These are phyloP conservation scores for Drosophila putrida DNA, from an alignment of 2,888 invertebrate genomes.

Conservation along the genomic window DNA sequence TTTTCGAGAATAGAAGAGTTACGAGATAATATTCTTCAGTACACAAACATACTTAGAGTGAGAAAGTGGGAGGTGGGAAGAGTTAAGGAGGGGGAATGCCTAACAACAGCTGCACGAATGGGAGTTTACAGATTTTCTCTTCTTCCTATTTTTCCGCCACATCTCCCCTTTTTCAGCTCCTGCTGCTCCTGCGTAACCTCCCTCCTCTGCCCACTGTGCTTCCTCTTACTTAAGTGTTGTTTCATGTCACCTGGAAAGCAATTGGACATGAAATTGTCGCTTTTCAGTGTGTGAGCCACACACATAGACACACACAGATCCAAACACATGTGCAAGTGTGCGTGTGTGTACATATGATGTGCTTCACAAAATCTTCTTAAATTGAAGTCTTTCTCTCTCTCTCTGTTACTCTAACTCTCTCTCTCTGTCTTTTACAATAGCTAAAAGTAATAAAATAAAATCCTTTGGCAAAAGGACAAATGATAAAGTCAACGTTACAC, in stretches of 20 bases:
- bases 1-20: slow-evolving; percentile 55
- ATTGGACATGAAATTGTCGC: slow-evolving; percentile 85
- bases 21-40: slow-evolving; percentile 67
- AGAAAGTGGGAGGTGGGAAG: background rate
- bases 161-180: background rate
- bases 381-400: slow-evolving; percentile 66
- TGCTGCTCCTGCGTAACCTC: slow-evolving; percentile 1
- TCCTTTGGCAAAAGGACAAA: slow-evolving; percentile 71
- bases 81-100: slow-evolving; percentile 14
- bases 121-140: slow-evolving; percentile 19
- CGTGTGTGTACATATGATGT: slow-evolving; percentile 39
- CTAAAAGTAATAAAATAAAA: slow-evolving; percentile 74
- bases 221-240: slow-evolving; percentile 85
- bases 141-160: background rate
- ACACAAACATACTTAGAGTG: background rate
- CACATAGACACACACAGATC: slow-evolving; percentile 25
- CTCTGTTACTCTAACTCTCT: slow-evolving; percentile 5
- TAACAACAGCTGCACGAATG: slow-evolving; percentile 34
- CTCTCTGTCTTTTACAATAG: background rate
- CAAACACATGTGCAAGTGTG: slow-evolving; percentile 13
- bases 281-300: slow-evolving; percentile 69
- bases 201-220: slow-evolving; percentile 48
- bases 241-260: slow-evolving; percentile 86
- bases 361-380: slow-evolving; percentile 70
- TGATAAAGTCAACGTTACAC: slow-evolving; percentile 67